Conservation (phyloP, 2,797 vertebrate species). For the Okamejei kenojei region DNA sequence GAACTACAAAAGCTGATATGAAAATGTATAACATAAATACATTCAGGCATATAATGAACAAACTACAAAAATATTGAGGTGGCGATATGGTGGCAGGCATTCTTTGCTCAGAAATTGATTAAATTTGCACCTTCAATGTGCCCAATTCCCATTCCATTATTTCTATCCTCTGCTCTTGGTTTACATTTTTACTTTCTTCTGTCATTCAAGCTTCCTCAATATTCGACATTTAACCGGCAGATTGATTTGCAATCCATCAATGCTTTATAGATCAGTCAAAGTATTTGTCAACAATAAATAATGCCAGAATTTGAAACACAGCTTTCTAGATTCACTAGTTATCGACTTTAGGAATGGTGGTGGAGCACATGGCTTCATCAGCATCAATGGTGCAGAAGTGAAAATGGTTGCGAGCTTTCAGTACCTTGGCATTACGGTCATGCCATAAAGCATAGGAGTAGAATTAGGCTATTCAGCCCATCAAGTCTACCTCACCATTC, state of each 20-base stretch:
- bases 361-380: no score
- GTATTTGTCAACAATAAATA: constrained; percentile 16
- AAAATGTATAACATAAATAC: background rate
- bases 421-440: no score
- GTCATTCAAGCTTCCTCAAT: background rate
- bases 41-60: background rate
- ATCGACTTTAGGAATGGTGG: no score
- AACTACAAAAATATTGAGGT: background rate
- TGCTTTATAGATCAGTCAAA: background rate
- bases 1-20: background rate
- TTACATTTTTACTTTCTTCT: background rate
- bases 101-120: background rate
- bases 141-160: background rate
- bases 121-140: background rate
- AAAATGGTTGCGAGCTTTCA: no score
- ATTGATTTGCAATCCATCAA: background rate
- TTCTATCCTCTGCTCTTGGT: background rate
- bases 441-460: no score
- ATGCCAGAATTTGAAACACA: background rate
- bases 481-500: no score
- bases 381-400: no score
- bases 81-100: background rate
- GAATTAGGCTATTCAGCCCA: no score
- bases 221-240: background rate
- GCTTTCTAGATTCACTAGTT: background rate